phyloP scores from a whole-genome alignment of 2,797 vertebrate genomes.

The Rachycentron canadum region DNA sequence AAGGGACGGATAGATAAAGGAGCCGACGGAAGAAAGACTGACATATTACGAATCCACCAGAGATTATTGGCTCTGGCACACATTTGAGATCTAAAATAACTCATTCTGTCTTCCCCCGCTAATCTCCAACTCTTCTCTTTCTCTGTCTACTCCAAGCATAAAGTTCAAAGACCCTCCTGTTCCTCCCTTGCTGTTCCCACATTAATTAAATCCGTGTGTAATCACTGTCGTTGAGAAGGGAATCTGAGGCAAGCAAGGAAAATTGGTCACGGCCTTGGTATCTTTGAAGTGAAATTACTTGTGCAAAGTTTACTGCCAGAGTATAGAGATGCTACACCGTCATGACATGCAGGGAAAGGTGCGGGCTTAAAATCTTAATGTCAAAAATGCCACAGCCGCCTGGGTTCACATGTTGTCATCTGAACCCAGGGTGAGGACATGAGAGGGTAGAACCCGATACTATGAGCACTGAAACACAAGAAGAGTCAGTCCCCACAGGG shows the following conservation, averaged over 20 bases:
- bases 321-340: neutral
- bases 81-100: slow-evolving; percentile 59
- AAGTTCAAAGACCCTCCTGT: slow-evolving; percentile 70
- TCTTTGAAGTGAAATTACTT: slow-evolving; percentile 78
- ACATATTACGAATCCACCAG: slow-evolving; percentile 42
- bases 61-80: slow-evolving; percentile 53
- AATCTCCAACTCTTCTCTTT: slow-evolving; percentile 51
- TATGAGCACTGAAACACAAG: too few species aligned
- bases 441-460: neutral
- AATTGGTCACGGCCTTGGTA: slow-evolving; percentile 74
- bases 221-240: slow-evolving; percentile 72
- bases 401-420: slow-evolving; percentile 7
- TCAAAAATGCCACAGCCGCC: neutral
- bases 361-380: neutral
- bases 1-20: slow-evolving; percentile 46
- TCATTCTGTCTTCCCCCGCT: slow-evolving; percentile 38
- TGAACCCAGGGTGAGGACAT: slow-evolving; percentile 19
- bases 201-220: slow-evolving; percentile 82
- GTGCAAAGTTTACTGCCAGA: slow-evolving; percentile 53
- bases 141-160: slow-evolving; percentile 45
- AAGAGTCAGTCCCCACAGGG: neutral
- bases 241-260: slow-evolving; percentile 68
- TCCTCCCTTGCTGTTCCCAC: slow-evolving; percentile 69
- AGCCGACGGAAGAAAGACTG: slow-evolving; percentile 32
- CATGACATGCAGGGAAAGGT: neutral